A percentile compares a stretch with the other conserved stretches of the same genome.
Evolutionary conservation across 1,140 invertebrate genomes (phyloP).

Genomic region (Drosophila eugracilis): DNA sequence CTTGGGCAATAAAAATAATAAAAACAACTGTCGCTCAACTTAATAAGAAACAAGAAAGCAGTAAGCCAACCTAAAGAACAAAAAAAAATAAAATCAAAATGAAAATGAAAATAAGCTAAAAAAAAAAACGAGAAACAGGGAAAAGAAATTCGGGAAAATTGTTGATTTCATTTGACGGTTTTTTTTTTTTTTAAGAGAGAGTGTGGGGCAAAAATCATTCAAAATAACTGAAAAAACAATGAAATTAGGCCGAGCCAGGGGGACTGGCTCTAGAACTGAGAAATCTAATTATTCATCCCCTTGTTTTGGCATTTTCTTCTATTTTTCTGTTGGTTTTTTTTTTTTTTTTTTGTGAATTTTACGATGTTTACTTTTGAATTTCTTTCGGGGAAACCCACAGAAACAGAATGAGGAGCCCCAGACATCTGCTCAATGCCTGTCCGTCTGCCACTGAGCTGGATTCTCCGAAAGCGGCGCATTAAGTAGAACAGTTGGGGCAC

Average conservation of each 20-base stretch:
- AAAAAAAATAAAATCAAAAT: conserved; percentile 24
- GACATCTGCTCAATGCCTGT: conserved; percentile 52
- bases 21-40: conserved; percentile 82
- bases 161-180: conserved; percentile 54
- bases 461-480: conserved; percentile 70
- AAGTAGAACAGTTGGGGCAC: conserved; percentile 69
- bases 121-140: conserved; percentile 13
- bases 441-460: conserved; percentile 63
- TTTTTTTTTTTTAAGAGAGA: no score
- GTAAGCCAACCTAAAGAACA: conserved; percentile 13
- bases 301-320: conserved; percentile 49
- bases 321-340: conserved; percentile 3
- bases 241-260: conserved; percentile 73
- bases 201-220: conserved; percentile 61
- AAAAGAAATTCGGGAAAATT: conserved; percentile 41
- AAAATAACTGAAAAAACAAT: conserved; percentile 82
- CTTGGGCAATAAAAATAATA: conserved; percentile 76
- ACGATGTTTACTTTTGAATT: conserved; percentile 58
- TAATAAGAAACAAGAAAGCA: conserved; percentile 69
- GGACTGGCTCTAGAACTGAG: conserved; percentile 55
- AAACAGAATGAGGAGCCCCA: conserved; percentile 5
- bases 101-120: conserved; percentile 4
- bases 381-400: conserved; percentile 2
- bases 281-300: conserved; percentile 84
- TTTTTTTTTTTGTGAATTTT: conserved; percentile 7